Evolutionary conservation across 2,797 vertebrate species (phyloP), one percentile per base, ranked within the genome.

Genomic region (Chaenodraco wilsoni): DNA sequence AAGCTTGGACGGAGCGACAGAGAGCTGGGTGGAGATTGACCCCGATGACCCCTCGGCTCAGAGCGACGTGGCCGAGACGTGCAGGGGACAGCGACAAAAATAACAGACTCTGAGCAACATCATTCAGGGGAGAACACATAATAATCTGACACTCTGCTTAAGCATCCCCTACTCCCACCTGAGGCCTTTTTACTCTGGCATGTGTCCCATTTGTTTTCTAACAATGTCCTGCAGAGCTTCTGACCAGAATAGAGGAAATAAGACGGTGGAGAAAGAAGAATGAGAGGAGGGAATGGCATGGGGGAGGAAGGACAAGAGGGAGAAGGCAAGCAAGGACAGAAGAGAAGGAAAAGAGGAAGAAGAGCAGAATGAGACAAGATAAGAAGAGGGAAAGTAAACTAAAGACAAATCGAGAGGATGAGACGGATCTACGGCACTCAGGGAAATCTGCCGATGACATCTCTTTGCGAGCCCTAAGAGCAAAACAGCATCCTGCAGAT

Each of bases 41-140:
- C 90, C 59, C n/a, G 15, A 1, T 71, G 90, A 93, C 85, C 89
- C 54, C 27, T 54, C 11, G 43, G 74, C 76, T 87, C 79, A 68
- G 61, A 71, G 76, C 65, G 46, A 69, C 19, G 56, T 57, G 73
- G 48, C 73, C 23, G 19, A 48, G 61, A 41, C 61, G 1, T 23
- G 1, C 0, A 1, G 52, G 37, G 69, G 78, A 75, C 14, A 48
- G 67, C 4, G 44, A 84, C 70, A 78, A 69, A 37, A 86, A 87
- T 78, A 78, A 82, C 72, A 71, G 57, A 85, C 51, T 63, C 41
- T 1, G 45, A 74, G 68, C 76, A 33, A 81, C 74, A 72, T 79
- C 76, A 56, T 78, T 84, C 84, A 74, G 71, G 65, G 51, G 58
- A 77, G 70, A 74, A 49, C 69, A 78, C 74, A 87, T 85, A 81